These are phyloP conservation scores for Leistus spinibarbis DNA, from an alignment of 2,888 invertebrate genomes.

Conservation along the genomic window DNA sequence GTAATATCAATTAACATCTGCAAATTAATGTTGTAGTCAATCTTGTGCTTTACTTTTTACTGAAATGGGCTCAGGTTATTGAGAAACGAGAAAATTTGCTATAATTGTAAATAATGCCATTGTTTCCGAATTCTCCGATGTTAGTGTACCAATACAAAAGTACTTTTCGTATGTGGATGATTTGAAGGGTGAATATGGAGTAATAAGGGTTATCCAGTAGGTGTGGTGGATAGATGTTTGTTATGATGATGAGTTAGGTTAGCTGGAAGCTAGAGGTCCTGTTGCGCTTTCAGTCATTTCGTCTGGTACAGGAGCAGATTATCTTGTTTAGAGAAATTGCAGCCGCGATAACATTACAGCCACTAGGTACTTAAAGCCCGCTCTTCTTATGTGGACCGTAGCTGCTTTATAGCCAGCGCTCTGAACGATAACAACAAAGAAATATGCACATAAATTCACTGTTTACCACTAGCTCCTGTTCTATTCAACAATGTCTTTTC, in stretches of 20 bases:
- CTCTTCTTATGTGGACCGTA: slow-evolving; percentile 3
- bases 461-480: slow-evolving; percentile 16
- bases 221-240: not conserved
- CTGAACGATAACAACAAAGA: slow-evolving; percentile 25
- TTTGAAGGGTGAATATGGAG: not conserved
- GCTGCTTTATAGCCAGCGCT: slow-evolving; percentile 18
- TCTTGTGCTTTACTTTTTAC: no score
- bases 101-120: no score
- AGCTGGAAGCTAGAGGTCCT: no score
- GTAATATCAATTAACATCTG: no score
- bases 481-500: not conserved
- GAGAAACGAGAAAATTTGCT: no score
- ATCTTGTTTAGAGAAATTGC: slow-evolving; percentile 36
- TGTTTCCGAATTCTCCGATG: no score
- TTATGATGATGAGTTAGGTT: not conserved
- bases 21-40: no score
- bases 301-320: slow-evolving; percentile 11
- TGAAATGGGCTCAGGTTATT: no score
- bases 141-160: no score
- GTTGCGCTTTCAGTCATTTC: slow-evolving; percentile 29
- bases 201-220: not conserved
- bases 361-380: slow-evolving; percentile 18
- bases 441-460: slow-evolving; percentile 38
- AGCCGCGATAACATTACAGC: slow-evolving; percentile 28
- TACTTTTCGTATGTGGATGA: no score